Conservation (phyloP, 1,140 invertebrate genomes). For the Dinoponera quadriceps region DNA sequence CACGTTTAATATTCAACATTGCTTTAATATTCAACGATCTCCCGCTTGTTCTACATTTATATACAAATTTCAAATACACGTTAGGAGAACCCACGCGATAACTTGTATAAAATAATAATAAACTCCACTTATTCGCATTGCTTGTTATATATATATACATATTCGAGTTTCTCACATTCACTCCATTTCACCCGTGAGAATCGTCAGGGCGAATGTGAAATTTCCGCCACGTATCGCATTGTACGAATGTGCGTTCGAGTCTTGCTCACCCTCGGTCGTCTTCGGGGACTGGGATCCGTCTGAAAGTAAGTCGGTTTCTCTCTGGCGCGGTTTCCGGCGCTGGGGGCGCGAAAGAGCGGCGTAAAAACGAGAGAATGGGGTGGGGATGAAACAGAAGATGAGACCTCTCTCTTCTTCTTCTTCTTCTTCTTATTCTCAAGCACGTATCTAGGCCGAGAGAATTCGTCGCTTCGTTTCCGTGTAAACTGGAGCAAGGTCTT, state of each 20-base stretch:
- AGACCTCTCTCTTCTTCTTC: conserved; percentile 32
- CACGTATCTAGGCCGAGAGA: conserved; percentile 68
- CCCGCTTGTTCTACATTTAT: no score
- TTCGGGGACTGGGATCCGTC: not conserved
- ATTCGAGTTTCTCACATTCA: no score
- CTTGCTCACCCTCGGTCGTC: not conserved
- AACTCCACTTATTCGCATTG: no score
- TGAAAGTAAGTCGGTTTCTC: conserved; percentile 1
- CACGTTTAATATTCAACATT: no score
- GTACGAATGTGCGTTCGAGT: not conserved
- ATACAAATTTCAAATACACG: no score
- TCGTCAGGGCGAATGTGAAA: not conserved
- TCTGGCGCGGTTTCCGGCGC: not conserved
- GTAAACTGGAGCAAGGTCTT: conserved; percentile 71
- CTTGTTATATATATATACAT: no score
- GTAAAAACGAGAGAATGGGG: not conserved
- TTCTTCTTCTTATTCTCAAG: not conserved
- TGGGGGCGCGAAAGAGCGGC: not conserved
- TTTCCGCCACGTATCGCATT: not conserved
- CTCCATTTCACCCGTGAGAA: no score
- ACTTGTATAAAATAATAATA: no score
- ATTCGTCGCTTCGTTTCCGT: conserved; percentile 64
- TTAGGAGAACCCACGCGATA: no score
- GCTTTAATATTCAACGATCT: no score
- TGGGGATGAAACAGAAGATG: not conserved